A percentile compares a stretch with the other conserved stretches of the same genome.
These are phyloP conservation scores for Callaeas wilsoni DNA, from an alignment of 2,113 vertebrate species.

Conservation along the genomic window DNA sequence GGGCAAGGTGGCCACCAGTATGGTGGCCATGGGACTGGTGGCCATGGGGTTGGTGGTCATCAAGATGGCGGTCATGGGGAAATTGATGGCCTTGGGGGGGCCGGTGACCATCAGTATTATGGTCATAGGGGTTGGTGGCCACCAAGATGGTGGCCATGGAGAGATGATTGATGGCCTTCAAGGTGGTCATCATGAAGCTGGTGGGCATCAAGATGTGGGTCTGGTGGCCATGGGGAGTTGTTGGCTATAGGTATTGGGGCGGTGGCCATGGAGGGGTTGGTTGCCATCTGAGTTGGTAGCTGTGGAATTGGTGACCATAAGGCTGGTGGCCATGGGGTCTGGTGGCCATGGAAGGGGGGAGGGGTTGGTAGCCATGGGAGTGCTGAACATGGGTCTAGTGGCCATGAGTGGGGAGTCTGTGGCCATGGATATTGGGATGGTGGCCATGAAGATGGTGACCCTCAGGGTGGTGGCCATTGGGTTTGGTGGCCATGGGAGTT, in stretches of 20 bases:
- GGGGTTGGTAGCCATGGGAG: background rate
- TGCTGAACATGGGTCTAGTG: background rate
- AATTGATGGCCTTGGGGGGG: background rate
- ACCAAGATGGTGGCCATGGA: background rate
- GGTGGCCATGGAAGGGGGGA: background rate
- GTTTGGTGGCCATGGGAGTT: background rate
- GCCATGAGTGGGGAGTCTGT: background rate
- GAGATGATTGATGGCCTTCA: background rate
- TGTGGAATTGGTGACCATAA: background rate
- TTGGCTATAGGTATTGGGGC: background rate
- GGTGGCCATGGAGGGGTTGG: background rate
- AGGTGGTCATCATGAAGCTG: too few species aligned
- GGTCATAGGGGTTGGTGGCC: background rate
- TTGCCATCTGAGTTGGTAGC: background rate
- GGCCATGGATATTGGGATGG: background rate
- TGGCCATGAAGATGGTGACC: background rate
- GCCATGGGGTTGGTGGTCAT: background rate
- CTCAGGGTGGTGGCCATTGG: background rate
- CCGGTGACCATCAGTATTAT: background rate
- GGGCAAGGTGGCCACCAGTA: too few species aligned
- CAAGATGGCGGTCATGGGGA: background rate
- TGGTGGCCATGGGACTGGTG: background rate
- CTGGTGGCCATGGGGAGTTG: background rate
- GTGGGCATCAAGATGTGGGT: background rate
- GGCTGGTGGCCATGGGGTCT: too few species aligned